A percentile compares a stretch with the other conserved stretches of the same genome.
Conservation (phyloP, 2,888 invertebrate species). For the Drosophila greeni region DNA sequence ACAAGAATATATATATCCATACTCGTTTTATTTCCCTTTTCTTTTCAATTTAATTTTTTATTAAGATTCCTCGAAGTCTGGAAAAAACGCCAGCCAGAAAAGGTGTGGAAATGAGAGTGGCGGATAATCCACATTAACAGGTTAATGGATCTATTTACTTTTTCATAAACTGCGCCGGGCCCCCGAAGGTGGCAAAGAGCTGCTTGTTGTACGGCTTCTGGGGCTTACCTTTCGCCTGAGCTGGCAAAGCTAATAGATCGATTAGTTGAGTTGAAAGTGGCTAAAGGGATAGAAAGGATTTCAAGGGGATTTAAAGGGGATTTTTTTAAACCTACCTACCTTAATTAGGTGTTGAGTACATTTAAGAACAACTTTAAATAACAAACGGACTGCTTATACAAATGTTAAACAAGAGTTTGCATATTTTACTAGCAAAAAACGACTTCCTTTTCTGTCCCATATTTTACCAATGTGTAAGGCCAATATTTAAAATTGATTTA, state of each 20-base stretch:
- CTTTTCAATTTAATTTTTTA: background rate
- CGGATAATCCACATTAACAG: constrained; percentile 28
- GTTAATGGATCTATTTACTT: constrained; percentile 31
- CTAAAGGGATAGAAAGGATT: background rate
- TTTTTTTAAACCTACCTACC: too few relatives aligned
- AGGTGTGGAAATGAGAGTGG: constrained; percentile 12
- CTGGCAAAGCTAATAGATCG: constrained; percentile 15
- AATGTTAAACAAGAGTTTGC: too few relatives aligned
- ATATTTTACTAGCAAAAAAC: background rate
- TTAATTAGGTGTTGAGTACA: background rate
- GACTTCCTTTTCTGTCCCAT: background rate
- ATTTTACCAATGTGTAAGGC: too few relatives aligned
- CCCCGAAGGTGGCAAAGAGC: constrained; percentile 3
- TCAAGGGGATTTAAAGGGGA: background rate
- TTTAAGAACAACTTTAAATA: background rate
- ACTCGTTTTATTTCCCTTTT: background rate
- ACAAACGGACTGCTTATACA: background rate
- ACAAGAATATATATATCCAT: too few relatives aligned
- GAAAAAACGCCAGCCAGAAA: background rate
- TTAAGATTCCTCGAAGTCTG: background rate
- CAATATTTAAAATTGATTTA: background rate
- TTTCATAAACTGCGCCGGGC: constrained; percentile 13
- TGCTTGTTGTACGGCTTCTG: constrained; percentile 1
- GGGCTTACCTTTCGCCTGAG: constrained; percentile 4
- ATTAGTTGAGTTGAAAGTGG: constrained; percentile 1